These are phyloP conservation scores for Helarctos malayanus DNA, from an alignment of 2,797 vertebrate genomes.

Conservation along the genomic window DNA sequence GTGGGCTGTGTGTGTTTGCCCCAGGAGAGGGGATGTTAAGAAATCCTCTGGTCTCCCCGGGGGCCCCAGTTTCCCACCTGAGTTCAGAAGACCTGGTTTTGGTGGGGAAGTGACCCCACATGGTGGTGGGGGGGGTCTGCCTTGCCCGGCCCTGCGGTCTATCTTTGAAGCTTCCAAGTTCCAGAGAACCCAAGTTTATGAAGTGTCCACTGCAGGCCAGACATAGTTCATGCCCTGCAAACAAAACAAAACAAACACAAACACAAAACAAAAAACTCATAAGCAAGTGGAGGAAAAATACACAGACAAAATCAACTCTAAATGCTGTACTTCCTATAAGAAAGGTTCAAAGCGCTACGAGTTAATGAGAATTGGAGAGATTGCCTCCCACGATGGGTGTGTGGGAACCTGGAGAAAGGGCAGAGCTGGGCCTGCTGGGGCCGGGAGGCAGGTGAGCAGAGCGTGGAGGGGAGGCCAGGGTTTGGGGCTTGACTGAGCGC, in stretches of 20 bases:
- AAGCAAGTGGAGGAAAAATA: background rate
- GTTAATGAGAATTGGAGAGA: background rate
- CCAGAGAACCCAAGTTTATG: background rate
- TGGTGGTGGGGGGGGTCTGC: background rate
- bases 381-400: background rate
- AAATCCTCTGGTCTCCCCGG: background rate
- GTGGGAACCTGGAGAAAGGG: background rate
- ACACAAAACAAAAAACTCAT: background rate
- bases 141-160: background rate
- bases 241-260: background rate
- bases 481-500: background rate
- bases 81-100: background rate
- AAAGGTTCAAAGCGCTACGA: background rate
- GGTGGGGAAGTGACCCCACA: background rate
- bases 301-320: background rate
- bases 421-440: background rate
- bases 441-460: background rate
- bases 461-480: background rate
- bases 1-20: too few relatives aligned
- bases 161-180: background rate
- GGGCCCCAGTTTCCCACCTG: conserved; percentile 1
- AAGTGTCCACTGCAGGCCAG: background rate
- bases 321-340: background rate
- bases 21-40: background rate
- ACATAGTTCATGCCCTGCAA: background rate